These are phyloP conservation scores for Bombycilla garrulus DNA, from an alignment of 2,113 vertebrate genomes.

Conservation along the genomic window DNA sequence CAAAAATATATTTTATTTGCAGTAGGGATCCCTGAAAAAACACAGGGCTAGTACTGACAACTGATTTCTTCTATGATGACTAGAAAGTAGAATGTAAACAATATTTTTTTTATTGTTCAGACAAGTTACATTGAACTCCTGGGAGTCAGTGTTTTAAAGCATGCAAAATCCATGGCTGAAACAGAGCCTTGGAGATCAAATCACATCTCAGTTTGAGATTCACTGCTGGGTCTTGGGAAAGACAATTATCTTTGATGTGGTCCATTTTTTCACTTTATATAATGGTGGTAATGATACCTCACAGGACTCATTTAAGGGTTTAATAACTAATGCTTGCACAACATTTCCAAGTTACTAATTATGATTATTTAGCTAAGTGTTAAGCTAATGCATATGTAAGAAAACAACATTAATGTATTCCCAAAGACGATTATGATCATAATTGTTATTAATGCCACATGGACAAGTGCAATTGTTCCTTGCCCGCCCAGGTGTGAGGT, in stretches of 20 bases:
- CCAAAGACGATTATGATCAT: background rate
- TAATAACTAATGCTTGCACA: conserved; percentile 15
- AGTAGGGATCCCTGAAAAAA: background rate
- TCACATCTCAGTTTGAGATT: background rate
- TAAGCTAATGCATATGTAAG: conserved; percentile 33
- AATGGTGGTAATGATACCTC: conserved; percentile 50
- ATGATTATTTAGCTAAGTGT: conserved; percentile 35
- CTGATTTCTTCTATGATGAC: background rate
- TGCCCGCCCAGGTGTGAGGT: background rate
- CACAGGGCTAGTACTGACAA: background rate
- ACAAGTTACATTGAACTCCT: background rate
- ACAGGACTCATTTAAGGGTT: conserved; percentile 10
- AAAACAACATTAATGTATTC: conserved; percentile 22
- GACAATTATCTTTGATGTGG: conserved; percentile 51
- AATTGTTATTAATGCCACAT: background rate
- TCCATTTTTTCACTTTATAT: conserved; percentile 16
- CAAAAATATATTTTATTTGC: background rate
- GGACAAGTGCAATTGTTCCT: background rate
- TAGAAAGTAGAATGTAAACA: background rate
- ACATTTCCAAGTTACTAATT: conserved; percentile 36
- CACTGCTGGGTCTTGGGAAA: background rate
- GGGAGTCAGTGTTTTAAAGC: background rate
- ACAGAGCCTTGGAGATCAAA: background rate
- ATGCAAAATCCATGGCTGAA: background rate
- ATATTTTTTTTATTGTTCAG: background rate